These are phyloP conservation scores for Plagodis dolabraria DNA, from an alignment of 2,888 invertebrate species.

Conservation along the genomic window DNA sequence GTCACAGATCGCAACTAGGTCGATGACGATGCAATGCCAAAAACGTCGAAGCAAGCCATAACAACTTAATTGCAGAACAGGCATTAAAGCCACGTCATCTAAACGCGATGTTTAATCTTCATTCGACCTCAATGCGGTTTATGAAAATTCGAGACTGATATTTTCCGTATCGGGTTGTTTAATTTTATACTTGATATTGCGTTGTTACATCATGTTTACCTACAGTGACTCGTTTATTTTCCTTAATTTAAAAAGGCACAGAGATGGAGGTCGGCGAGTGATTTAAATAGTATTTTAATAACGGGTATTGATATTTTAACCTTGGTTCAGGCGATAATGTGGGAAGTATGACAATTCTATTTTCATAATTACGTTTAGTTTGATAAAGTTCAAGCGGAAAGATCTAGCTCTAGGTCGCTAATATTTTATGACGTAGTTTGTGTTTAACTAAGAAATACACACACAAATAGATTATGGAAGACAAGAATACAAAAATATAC, in stretches of 20 bases:
- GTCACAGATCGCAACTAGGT: constrained; percentile 41
- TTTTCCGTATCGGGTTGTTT: constrained; percentile 5
- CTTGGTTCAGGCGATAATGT: constrained; percentile 16
- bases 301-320: constrained; percentile 24
- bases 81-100: not conserved
- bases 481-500: no score
- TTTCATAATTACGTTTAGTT: not conserved
- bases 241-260: constrained; percentile 8
- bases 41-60: not conserved
- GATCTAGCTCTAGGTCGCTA: constrained; percentile 14
- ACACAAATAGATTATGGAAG: no score
- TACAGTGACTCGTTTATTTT: constrained; percentile 14
- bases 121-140: constrained; percentile 1
- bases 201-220: constrained; percentile 8
- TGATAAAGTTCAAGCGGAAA: constrained; percentile 14
- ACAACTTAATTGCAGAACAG: not conserved
- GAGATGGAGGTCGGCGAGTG: constrained; percentile 18
- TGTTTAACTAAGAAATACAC: not conserved
- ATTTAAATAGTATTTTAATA: constrained; percentile 19
- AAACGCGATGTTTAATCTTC: not conserved
- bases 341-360: not conserved
- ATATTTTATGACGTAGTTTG: constrained; percentile 2
- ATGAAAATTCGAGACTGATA: constrained; percentile 1
- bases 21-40: constrained; percentile 39
- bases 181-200: constrained; percentile 13